Conservation (phyloP, 64 coral and sea anemone species). For the Stichodactyla mertensii region DNA sequence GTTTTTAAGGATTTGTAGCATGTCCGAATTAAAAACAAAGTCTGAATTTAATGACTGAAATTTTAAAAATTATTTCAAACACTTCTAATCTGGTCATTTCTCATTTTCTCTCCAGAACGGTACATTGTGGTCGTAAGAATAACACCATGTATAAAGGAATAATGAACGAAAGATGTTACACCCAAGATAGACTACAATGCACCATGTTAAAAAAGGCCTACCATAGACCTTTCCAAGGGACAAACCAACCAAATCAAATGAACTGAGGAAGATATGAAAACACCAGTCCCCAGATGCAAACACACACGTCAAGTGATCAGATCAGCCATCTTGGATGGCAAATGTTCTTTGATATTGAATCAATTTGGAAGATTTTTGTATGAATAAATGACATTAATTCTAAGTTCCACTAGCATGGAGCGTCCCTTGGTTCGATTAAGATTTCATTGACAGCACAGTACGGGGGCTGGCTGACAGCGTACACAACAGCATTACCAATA, state of each 20-base stretch:
- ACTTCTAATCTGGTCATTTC: no score
- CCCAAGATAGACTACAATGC: not conserved
- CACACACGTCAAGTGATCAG: not conserved
- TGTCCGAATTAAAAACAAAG: no score
- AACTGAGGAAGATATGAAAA: no score
- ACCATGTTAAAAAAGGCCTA: not conserved
- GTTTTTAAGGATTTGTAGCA: no score
- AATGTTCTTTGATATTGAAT: no score
- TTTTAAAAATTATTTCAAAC: no score
- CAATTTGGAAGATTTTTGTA: not conserved
- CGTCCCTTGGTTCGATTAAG: slow-evolving; percentile 71
- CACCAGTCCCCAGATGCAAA: no score
- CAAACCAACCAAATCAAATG: no score
- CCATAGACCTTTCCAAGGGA: no score
- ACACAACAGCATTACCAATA: slow-evolving; percentile 67
- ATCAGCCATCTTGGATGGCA: not conserved
- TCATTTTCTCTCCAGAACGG: no score
- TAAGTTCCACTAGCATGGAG: slow-evolving; percentile 44
- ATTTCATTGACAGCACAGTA: slow-evolving; percentile 92
- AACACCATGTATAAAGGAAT: not conserved
- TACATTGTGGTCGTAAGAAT: not conserved
- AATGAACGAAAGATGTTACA: not conserved
- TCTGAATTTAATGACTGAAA: no score
- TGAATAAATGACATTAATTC: not conserved
- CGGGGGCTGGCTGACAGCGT: slow-evolving; percentile 69